Evolutionary conservation across 2,113 vertebrate genomes (phyloP).

Genomic region (Ursus arctos): DNA sequence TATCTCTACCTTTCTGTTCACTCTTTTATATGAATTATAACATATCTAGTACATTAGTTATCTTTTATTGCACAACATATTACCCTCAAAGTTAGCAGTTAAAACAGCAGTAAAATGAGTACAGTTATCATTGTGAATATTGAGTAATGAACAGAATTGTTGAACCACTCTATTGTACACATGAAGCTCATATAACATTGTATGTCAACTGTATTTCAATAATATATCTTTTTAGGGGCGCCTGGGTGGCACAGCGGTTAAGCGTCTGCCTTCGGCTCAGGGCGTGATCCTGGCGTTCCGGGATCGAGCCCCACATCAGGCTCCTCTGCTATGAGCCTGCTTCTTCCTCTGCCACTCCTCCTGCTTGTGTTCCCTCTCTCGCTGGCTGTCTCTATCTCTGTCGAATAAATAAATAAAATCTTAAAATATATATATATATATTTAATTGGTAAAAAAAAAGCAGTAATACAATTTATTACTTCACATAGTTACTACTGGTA

Average conservation of each 20-base stretch:
- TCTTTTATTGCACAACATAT: neutral
- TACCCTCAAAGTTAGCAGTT: neutral
- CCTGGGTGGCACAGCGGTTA: too few species aligned
- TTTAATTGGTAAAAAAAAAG: neutral
- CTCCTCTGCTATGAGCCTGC: too few species aligned
- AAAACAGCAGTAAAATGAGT: neutral
- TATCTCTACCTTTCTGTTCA: neutral
- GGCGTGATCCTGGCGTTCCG: too few species aligned
- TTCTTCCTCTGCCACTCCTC: too few species aligned
- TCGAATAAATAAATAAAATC: too few species aligned
- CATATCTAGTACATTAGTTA: neutral
- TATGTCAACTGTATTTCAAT: neutral
- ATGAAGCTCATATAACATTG: neutral
- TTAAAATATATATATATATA: too few species aligned
- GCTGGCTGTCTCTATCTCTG: too few species aligned
- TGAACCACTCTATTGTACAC: neutral
- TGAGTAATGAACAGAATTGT: neutral
- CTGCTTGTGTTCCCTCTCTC: too few species aligned
- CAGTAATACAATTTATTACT: neutral
- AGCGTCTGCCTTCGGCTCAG: too few species aligned
- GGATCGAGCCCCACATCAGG: too few species aligned
- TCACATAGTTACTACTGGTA: neutral
- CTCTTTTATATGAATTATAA: neutral
- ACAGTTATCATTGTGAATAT: neutral
- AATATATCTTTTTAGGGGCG: too few species aligned